Percentiles rank a stretch among this genome's conserved stretches.
Conservation (phyloP, 1,140 invertebrate species). For the Hesperophylax magnus region DNA sequence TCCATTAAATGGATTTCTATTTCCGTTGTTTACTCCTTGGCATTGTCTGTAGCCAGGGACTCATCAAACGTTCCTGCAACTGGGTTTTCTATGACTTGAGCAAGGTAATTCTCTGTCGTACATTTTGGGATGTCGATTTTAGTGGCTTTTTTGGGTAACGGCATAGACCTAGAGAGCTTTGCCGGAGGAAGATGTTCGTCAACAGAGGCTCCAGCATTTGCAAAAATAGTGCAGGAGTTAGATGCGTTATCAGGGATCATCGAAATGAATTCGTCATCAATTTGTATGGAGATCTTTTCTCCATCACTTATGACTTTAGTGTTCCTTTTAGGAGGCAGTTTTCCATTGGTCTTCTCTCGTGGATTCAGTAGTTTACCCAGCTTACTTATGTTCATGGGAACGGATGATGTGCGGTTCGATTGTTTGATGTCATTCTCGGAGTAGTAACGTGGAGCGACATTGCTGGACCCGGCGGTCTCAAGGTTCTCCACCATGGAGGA, state of each 20-base stretch:
- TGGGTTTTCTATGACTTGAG: constrained; percentile 17
- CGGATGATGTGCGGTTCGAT: neutral
- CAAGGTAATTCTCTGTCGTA: neutral
- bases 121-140: neutral
- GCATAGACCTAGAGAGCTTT: neutral
- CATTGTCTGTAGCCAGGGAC: too few species aligned
- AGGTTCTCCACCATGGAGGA: constrained; percentile 18
- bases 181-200: neutral
- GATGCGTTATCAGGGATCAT: neutral
- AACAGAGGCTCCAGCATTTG: neutral
- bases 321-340: neutral
- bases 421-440: constrained; percentile 4
- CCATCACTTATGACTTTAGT: neutral
- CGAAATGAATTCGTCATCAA: neutral
- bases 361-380: neutral
- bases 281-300: constrained; percentile 17
- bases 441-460: neutral
- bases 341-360: neutral
- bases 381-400: neutral
- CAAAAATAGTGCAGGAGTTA: constrained; percentile 1
- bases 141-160: neutral
- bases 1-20: too few species aligned
- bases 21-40: too few species aligned
- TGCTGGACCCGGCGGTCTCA: neutral
- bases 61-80: neutral